phyloP scores from a whole-genome alignment of 2,797 vertebrate genomes.

The Heliangelus exortis region DNA sequence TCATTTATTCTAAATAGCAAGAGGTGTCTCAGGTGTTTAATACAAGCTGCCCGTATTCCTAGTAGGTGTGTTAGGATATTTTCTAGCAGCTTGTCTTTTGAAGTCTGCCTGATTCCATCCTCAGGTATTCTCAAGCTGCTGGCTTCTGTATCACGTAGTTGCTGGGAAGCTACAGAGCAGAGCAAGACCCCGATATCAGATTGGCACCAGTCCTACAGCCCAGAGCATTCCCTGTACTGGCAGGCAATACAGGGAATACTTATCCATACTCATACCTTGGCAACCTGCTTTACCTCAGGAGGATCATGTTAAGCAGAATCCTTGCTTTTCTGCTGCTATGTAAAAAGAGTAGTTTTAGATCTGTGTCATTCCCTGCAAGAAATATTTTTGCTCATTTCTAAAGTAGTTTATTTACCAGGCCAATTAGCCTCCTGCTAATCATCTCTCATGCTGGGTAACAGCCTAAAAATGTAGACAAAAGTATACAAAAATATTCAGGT shows the following conservation, averaged over 20 bases:
- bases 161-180: not conserved
- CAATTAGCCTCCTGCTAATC: not conserved
- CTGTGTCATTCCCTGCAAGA: not conserved
- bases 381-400: not conserved
- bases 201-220: not conserved
- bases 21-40: not conserved
- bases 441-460: not conserved
- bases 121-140: not conserved
- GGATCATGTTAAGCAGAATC: not conserved
- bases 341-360: not conserved
- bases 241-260: rapidly evolving
- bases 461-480: not conserved
- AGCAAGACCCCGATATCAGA: not conserved
- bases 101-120: not conserved
- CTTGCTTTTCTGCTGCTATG: not conserved
- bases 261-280: not conserved
- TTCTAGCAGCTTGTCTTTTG: not conserved
- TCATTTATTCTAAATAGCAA: not conserved
- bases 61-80: not conserved
- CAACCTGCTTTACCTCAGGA: not conserved
- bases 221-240: not conserved
- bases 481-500: not conserved
- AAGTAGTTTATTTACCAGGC: not conserved
- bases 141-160: not conserved
- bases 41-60: not conserved